Conservation (phyloP, 2,113 vertebrate species). For the Boulengeromyrus knoepffleri region DNA sequence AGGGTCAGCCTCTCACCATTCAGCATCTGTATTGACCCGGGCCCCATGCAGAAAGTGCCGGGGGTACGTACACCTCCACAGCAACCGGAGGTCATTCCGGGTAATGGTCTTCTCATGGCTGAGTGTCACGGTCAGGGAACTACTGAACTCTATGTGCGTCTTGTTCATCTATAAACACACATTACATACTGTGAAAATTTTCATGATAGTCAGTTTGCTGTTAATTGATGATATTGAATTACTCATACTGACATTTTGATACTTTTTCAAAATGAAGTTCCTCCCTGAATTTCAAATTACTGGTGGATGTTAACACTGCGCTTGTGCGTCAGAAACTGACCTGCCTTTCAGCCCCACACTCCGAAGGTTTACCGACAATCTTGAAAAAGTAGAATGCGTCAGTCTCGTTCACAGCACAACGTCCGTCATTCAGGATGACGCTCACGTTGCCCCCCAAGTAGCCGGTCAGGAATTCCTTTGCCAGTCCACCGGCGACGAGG, state of each 20-base stretch:
- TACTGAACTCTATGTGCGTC: constrained; percentile 47
- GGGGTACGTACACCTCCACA: constrained; percentile 54
- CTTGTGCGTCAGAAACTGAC: constrained; percentile 22
- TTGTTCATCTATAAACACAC: constrained; percentile 43
- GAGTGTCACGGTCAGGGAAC: constrained; percentile 40
- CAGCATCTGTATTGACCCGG: constrained; percentile 27
- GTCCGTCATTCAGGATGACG: constrained; percentile 50
- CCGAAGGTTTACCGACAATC: constrained; percentile 16
- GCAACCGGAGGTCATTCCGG: constrained; percentile 39
- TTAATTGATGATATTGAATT: neutral
- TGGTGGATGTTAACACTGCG: neutral
- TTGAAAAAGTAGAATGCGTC: constrained; percentile 38
- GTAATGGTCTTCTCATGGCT: constrained; percentile 34
- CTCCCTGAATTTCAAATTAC: neutral
- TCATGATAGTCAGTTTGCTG: neutral
- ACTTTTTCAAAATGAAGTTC: neutral
- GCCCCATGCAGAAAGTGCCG: constrained; percentile 38
- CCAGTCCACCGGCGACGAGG: constrained; percentile 43
- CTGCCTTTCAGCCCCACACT: constrained; percentile 47
- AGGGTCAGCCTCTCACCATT: constrained; percentile 42
- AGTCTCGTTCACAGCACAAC: constrained; percentile 38
- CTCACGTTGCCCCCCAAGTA: constrained; percentile 33
- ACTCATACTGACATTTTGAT: too few relatives aligned
- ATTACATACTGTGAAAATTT: neutral
- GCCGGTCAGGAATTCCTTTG: constrained; percentile 47